Conservation (phyloP, 2,797 vertebrate genomes). For the Tolypeutes matacus region DNA sequence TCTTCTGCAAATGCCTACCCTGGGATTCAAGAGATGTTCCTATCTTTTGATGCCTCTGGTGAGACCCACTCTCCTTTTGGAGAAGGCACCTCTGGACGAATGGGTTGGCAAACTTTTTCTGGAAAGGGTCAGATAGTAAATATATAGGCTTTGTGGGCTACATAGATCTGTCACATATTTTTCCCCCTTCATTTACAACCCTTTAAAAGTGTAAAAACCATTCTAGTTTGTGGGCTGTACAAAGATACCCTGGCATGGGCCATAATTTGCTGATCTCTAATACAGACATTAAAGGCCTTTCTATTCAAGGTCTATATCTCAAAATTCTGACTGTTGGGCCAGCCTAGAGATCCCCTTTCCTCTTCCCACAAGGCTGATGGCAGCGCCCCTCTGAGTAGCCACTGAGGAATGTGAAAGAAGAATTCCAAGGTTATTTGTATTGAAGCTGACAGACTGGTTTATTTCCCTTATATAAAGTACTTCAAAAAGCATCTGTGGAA, state of each 20-base stretch:
- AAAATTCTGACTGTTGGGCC: slow-evolving; percentile 13
- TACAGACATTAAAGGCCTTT: slow-evolving; percentile 26
- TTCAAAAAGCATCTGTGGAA: slow-evolving; percentile 73
- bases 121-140: neutral
- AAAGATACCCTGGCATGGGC: neutral
- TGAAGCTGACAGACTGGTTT: slow-evolving; percentile 61
- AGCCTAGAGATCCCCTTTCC: neutral
- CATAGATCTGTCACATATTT: neutral
- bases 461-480: slow-evolving; percentile 55
- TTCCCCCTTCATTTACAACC: neutral
- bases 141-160: neutral
- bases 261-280: neutral
- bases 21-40: slow-evolving; percentile 11
- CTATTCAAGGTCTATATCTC: neutral
- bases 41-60: neutral
- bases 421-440: slow-evolving; percentile 62
- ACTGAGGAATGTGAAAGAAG: slow-evolving; percentile 60
- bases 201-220: slow-evolving; percentile 53
- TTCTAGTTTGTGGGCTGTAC: slow-evolving; percentile 24
- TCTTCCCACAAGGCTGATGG: neutral
- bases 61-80: neutral
- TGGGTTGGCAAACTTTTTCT: neutral
- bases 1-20: slow-evolving; percentile 20
- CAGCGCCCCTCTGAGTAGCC: neutral
- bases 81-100: neutral